Conservation (phyloP, 2,113 vertebrate species). For the Caloenas nicobarica region DNA sequence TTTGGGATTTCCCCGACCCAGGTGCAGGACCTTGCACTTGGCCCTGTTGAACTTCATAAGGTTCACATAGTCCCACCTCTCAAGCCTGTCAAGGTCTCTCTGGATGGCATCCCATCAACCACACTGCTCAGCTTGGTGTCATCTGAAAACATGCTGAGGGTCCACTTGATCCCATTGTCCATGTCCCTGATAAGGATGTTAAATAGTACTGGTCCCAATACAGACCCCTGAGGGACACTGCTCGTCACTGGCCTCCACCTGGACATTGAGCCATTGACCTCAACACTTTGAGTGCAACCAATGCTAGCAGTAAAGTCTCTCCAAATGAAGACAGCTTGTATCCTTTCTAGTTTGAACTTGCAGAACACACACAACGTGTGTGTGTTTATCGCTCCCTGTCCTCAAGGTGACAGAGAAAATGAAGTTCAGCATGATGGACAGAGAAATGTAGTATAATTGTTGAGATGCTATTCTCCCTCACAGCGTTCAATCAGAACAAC, state of each 20-base stretch:
- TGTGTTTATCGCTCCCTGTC: not conserved
- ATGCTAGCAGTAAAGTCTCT: not conserved
- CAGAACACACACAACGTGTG: not conserved
- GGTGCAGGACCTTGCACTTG: not conserved
- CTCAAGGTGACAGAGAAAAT: not conserved
- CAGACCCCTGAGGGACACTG: accelerated
- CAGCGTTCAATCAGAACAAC: not conserved
- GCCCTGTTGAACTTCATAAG: not conserved
- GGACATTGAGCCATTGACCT: accelerated
- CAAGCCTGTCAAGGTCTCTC: not conserved
- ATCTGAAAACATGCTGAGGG: not conserved
- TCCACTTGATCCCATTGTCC: not conserved
- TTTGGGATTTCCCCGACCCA: not conserved
- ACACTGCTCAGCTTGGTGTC: not conserved
- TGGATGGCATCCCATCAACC: not conserved
- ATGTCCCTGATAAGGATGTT: not conserved
- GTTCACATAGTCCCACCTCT: accelerated
- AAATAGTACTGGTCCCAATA: not conserved
- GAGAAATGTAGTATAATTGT: not conserved
- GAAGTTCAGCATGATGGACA: not conserved
- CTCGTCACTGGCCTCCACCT: not conserved
- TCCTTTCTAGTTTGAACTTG: not conserved
- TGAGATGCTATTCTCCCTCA: not conserved
- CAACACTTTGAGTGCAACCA: not conserved
- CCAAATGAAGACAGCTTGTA: not conserved